phyloP scores from a whole-genome alignment of 2,888 invertebrate genomes.

The Ornithoptera priamus region DNA sequence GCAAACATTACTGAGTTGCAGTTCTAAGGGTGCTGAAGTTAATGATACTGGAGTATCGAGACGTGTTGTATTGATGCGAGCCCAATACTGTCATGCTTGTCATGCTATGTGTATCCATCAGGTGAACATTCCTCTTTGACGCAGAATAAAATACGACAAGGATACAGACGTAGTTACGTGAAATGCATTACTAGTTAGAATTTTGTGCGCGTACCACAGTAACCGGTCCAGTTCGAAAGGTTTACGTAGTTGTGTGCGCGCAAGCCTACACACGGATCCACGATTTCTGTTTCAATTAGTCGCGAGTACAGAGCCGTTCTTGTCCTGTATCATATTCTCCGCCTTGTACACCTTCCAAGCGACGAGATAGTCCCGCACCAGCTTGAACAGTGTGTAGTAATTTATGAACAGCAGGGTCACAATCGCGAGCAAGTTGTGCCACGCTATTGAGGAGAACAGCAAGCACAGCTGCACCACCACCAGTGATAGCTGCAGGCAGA shows the following conservation, averaged over 20 bases:
- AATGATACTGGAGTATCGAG: too few relatives aligned
- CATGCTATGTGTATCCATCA: too few relatives aligned
- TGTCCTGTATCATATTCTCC: conserved; percentile 85
- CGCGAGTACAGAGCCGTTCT: conserved; percentile 48
- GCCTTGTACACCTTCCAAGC: conserved; percentile 90
- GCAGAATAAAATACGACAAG: background rate
- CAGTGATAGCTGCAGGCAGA: conserved; percentile 85
- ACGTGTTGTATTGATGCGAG: too few relatives aligned
- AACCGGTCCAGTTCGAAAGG: background rate
- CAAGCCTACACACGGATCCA: background rate
- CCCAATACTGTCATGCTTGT: too few relatives aligned
- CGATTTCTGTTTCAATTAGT: conserved; percentile 14
- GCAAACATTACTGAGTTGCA: too few relatives aligned
- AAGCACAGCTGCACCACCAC: conserved; percentile 89
- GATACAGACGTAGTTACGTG: conserved; percentile 1
- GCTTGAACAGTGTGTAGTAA: conserved; percentile 94
- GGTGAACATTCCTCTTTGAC: too few relatives aligned
- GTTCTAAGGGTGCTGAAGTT: too few relatives aligned
- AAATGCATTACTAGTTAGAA: conserved; percentile 5
- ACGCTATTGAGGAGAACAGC: conserved; percentile 89
- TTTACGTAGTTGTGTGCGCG: background rate
- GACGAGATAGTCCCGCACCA: conserved; percentile 91
- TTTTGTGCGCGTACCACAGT: conserved; percentile 15
- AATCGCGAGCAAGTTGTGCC: conserved; percentile 95
- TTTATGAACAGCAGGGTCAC: conserved; percentile 93